Evolutionary conservation across 2,888 invertebrate genomes (phyloP).

Genomic region (Bellardia pandia): DNA sequence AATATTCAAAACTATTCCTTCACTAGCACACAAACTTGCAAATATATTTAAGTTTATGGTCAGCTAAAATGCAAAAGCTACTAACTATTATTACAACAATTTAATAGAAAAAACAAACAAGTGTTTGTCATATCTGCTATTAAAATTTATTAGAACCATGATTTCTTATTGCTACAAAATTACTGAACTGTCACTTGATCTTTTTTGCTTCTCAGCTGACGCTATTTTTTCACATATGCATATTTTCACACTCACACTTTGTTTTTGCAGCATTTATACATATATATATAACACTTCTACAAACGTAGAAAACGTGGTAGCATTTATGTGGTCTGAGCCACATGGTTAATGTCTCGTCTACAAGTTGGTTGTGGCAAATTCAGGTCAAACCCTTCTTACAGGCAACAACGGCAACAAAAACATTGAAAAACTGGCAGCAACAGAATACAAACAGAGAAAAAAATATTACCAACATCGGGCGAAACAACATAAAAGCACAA

Average conservation of each 20-base stretch:
- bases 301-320: slow-evolving; percentile 40
- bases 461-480: slow-evolving; percentile 40
- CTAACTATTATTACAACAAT: no score
- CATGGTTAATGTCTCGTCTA: slow-evolving; percentile 71
- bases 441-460: slow-evolving; percentile 14
- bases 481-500: slow-evolving; percentile 31
- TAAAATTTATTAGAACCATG: no score
- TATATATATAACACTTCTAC: not conserved
- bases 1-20: slow-evolving; percentile 48
- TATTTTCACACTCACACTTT: slow-evolving; percentile 8
- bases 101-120: no score
- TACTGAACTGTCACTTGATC: no score
- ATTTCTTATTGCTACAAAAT: no score
- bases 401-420: slow-evolving; percentile 32
- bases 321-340: slow-evolving; percentile 66
- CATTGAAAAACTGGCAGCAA: slow-evolving; percentile 22
- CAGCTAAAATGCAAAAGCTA: not conserved
- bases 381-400: slow-evolving; percentile 70
- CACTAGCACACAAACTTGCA: slow-evolving; percentile 18
- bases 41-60: not conserved
- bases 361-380: slow-evolving; percentile 61
- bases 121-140: no score
- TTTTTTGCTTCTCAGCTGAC: no score
- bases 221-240: slow-evolving; percentile 15
- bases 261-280: not conserved